Conservation (phyloP, 2,797 vertebrate species). For the Semaprochilodus insignis region DNA sequence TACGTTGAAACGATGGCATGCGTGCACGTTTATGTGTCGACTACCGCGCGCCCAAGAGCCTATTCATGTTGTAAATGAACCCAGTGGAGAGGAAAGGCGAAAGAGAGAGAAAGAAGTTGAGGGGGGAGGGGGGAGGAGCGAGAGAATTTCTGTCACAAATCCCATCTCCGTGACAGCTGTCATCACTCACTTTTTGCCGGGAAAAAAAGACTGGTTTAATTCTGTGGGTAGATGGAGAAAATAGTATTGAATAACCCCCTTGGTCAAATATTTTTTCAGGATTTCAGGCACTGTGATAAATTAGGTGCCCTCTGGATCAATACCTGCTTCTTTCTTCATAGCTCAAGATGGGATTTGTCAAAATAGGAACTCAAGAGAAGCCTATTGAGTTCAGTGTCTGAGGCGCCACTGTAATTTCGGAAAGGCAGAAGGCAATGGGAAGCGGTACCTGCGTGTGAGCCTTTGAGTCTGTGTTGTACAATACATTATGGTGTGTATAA, state of each 20-base stretch:
- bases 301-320: slow-evolving; percentile 95
- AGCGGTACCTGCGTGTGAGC: slow-evolving; percentile 28
- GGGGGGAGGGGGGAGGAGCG: slow-evolving; percentile 47
- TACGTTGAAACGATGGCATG: slow-evolving; percentile 47
- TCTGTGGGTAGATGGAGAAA: slow-evolving; percentile 84
- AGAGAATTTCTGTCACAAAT: slow-evolving; percentile 74
- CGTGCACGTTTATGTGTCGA: slow-evolving; percentile 64
- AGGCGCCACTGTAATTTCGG: slow-evolving; percentile 72
- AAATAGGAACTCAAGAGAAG: slow-evolving; percentile 84
- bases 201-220: slow-evolving; percentile 75
- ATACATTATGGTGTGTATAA: slow-evolving; percentile 23
- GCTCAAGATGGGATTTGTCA: slow-evolving; percentile 97
- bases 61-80: slow-evolving; percentile 75
- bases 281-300: slow-evolving; percentile 96
- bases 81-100: slow-evolving; percentile 70
- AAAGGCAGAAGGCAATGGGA: slow-evolving; percentile 52
- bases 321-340: slow-evolving; percentile 92
- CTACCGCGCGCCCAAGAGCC: slow-evolving; percentile 66
- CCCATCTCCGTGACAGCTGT: slow-evolving; percentile 78
- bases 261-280: slow-evolving; percentile 93
- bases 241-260: slow-evolving; percentile 95
- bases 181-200: slow-evolving; percentile 76
- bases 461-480: slow-evolving; percentile 12
- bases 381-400: slow-evolving; percentile 91
- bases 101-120: not conserved